These are phyloP conservation scores for Perca schrenkii DNA, from an alignment of 2,113 vertebrate genomes.

Conservation along the genomic window DNA sequence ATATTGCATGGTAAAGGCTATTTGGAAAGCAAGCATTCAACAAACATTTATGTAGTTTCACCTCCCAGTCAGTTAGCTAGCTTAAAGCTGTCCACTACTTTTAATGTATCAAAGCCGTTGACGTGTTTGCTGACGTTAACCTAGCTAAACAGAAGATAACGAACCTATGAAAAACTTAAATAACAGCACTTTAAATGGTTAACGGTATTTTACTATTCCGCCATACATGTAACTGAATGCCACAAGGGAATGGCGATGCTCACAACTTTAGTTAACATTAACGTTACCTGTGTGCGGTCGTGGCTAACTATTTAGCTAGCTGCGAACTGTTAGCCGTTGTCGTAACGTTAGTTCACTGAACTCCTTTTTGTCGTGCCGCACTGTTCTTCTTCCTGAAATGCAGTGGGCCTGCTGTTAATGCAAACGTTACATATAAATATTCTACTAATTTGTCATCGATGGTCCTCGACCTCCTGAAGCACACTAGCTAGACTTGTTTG, in stretches of 20 bases:
- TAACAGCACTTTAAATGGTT: neutral
- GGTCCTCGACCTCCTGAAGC: neutral
- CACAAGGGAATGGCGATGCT: neutral
- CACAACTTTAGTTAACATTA: conserved; percentile 47
- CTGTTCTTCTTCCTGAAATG: neutral
- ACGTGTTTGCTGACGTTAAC: conserved; percentile 38
- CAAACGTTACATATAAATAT: conserved; percentile 16
- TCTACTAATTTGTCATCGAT: neutral
- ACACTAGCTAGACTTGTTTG: neutral
- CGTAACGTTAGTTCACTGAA: neutral
- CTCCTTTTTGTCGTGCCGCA: neutral
- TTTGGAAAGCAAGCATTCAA: neutral
- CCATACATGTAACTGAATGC: neutral
- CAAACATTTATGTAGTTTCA: neutral
- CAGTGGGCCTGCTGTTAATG: neutral
- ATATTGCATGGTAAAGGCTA: neutral
- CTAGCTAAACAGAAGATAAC: neutral
- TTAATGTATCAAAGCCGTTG: conserved; percentile 7
- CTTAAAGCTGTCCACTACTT: neutral
- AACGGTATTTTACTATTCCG: fast-evolving
- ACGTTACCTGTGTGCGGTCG: conserved; percentile 63
- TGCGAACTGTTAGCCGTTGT: conserved; percentile 43
- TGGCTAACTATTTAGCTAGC: conserved; percentile 74
- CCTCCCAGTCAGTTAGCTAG: neutral
- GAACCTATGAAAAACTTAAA: neutral